Evolutionary conservation across 2,113 vertebrate genomes (phyloP).

Genomic region (Takifugu flavidus): DNA sequence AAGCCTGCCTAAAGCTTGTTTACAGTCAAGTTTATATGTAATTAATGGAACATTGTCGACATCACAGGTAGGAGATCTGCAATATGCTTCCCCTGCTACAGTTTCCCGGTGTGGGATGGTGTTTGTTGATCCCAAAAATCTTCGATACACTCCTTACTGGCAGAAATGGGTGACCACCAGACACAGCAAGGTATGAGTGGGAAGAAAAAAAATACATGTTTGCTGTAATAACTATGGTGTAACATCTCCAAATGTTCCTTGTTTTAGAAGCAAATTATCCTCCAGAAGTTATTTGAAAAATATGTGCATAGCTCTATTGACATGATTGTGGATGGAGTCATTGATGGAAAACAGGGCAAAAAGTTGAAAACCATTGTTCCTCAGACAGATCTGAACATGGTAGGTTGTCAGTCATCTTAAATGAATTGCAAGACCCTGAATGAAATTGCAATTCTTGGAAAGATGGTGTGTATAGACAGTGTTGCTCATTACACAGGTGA

Average conservation of each 20-base stretch:
- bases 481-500: constrained; percentile 73
- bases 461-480: not conserved
- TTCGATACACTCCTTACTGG: constrained; percentile 89
- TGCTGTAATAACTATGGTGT: not conserved
- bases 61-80: constrained; percentile 90
- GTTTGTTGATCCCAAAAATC: constrained; percentile 94
- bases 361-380: constrained; percentile 87
- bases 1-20: constrained; percentile 2
- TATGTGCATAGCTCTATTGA: constrained; percentile 84
- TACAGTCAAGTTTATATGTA: not conserved
- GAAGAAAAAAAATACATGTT: not conserved
- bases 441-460: not conserved
- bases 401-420: constrained; percentile 52
- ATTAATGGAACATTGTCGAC: not conserved
- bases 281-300: constrained; percentile 86
- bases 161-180: constrained; percentile 84
- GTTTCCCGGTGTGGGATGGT: constrained; percentile 98
- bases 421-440: not conserved
- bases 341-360: constrained; percentile 81
- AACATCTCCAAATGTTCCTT: not conserved
- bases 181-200: constrained; percentile 70
- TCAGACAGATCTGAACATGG: constrained; percentile 96
- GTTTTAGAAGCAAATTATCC: constrained; percentile 67
- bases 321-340: constrained; percentile 87
- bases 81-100: constrained; percentile 94